Evolutionary conservation across 1,140 invertebrate genomes (phyloP).

Genomic region (Polypedilum pembai): DNA sequence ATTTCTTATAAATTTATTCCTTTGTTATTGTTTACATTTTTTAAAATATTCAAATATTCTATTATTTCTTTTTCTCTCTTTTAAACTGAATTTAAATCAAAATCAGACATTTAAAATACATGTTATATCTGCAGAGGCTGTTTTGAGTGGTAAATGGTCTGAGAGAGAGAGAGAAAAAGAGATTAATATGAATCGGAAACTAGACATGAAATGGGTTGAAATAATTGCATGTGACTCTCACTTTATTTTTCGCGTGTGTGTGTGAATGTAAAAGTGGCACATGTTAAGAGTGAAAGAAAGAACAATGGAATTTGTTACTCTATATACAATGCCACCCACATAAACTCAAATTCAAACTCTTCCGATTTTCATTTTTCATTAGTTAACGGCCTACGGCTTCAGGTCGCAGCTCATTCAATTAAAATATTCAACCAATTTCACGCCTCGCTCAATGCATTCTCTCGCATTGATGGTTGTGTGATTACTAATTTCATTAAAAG

Average conservation of each 20-base stretch:
- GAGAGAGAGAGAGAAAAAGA: neutral
- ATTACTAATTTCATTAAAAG: too few relatives aligned
- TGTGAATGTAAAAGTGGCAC: conserved; percentile 12
- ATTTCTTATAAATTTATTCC: too few relatives aligned
- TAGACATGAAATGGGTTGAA: conserved; percentile 5
- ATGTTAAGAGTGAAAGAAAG: neutral
- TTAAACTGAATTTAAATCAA: too few relatives aligned
- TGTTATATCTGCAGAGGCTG: too few relatives aligned
- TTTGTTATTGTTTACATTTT: too few relatives aligned
- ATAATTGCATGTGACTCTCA: conserved; percentile 17
- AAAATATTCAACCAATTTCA: neutral
- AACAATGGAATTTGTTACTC: conserved; percentile 4
- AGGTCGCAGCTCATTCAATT: neutral
- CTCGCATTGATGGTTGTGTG: too few relatives aligned
- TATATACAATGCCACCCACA: neutral
- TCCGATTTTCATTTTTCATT: conserved; percentile 13
- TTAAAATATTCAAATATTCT: too few relatives aligned
- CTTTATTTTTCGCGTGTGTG: neutral
- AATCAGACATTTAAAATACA: too few relatives aligned
- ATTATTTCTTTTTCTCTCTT: too few relatives aligned
- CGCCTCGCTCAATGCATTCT: neutral
- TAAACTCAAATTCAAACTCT: neutral
- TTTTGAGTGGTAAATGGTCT: neutral
- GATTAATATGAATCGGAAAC: conserved; percentile 18
- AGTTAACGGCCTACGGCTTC: conserved; percentile 2